Evolutionary conservation across 2,888 invertebrate genomes (phyloP), one percentile per base, ranked within the genome.

Genomic region (Dasypolia templi): DNA sequence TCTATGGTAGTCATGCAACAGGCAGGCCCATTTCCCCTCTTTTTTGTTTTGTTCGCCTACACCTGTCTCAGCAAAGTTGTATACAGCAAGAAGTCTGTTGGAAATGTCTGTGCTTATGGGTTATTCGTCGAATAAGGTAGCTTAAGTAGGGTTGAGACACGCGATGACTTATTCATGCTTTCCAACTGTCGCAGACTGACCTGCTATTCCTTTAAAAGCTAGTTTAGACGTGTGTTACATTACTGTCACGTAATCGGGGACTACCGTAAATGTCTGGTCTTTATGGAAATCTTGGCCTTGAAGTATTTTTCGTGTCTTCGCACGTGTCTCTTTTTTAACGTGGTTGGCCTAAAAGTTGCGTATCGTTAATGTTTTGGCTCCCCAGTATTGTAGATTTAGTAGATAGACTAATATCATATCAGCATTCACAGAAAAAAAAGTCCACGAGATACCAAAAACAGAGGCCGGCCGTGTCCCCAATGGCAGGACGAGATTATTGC

Each of bases 161-260:
- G 39, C 32, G 53, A 63, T 78, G 77, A 79, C 66, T 79, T 78
- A 78, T 79, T 78, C 77, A 78, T 78, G 62, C 65, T 73, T 19
- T 56, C 51, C 61, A 46, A 62, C 77, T 78, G 79, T 46, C 72
- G 44, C 72, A 66, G 29, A 61, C 79, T 63, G 39, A 73, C 73
- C 77, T 66, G 51, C 56, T 63, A 53, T 72, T 67, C 19, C 26
- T 66, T 73, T 62, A 72, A 63, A 78, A 78, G 79, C 26, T 32
- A 58, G 73, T 78, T 62, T 51, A 46, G 44, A 63, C 66, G 42
- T 35, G 44, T 61, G 66, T 53, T 46, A 42, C 46, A 73, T 63
- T 62, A 26, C 72, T 63, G 66, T 73, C 79, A 73, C 77, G 77
- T 78, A 72, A 39, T 63, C 51, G 55, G 29, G 55, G 35, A 64